A percentile compares a stretch with the other conserved stretches of the same genome.
These are phyloP conservation scores for Phyllostomus discolor DNA, from an alignment of 2,113 vertebrate genomes.

Conservation along the genomic window DNA sequence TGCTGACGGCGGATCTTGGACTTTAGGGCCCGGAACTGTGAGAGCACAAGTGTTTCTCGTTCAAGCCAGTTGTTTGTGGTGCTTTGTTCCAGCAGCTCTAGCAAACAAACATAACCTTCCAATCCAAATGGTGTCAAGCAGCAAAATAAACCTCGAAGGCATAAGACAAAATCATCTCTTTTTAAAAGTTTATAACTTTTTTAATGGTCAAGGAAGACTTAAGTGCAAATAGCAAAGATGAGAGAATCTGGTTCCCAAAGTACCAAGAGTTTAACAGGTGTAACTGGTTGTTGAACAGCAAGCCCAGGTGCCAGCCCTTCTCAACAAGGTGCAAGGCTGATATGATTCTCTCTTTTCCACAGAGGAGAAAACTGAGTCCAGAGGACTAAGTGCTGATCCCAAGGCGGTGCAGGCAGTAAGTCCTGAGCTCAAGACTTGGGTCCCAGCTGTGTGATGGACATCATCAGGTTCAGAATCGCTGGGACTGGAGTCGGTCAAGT, in stretches of 20 bases:
- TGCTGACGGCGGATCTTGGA: rapidly evolving
- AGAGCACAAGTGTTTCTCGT: not conserved
- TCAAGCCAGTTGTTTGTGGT: not conserved
- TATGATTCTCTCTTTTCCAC: not conserved
- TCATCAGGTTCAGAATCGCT: not conserved
- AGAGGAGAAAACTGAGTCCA: not conserved
- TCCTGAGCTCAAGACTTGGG: not conserved
- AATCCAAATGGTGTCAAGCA: not conserved
- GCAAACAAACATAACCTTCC: not conserved
- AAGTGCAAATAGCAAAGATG: not conserved
- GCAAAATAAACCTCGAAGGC: not conserved
- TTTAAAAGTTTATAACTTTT: not conserved
- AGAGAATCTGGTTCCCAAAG: not conserved
- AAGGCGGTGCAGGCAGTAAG: rapidly evolving
- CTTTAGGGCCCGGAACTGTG: not conserved
- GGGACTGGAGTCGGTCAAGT: not conserved
- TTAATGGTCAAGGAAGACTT: not conserved
- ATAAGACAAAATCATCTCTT: not conserved
- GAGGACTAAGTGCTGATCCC: not conserved
- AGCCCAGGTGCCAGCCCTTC: rapidly evolving
- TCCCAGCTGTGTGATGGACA: not conserved
- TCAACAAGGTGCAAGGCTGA: not conserved
- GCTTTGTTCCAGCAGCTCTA: not conserved
- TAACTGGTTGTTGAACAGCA: not conserved
- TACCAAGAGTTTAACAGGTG: not conserved